Percentiles rank a stretch among this genome's conserved stretches.
Conservation (phyloP, 2,888 invertebrate species). For the Anaspis maculata region DNA sequence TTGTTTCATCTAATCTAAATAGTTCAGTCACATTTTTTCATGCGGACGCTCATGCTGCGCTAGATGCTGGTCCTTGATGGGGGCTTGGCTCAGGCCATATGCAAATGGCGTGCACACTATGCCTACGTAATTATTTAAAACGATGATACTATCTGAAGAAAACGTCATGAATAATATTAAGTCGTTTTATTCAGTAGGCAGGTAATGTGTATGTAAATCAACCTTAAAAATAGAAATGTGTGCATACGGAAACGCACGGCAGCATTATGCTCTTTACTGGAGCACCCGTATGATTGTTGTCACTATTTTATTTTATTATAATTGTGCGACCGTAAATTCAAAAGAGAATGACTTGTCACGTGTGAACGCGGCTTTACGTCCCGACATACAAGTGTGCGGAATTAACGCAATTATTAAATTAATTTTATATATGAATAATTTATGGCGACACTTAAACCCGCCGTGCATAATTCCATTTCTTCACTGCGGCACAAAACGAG, state of each 20-base stretch:
- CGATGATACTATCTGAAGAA: slow-evolving; percentile 9
- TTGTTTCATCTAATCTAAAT: no score
- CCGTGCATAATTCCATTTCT: no score
- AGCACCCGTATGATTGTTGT: no score
- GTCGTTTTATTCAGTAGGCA: slow-evolving; percentile 9
- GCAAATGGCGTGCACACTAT: no score
- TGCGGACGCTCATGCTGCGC: no score
- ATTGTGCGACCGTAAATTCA: slow-evolving; percentile 8
- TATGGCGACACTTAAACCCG: slow-evolving; percentile 1
- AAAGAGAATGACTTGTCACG: slow-evolving; percentile 6
- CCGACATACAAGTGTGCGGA: slow-evolving; percentile 3
- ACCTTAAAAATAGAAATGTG: slow-evolving; percentile 8
- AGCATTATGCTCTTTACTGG: slow-evolving; percentile 3
- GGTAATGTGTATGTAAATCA: slow-evolving; percentile 14
- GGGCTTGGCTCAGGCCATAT: no score
- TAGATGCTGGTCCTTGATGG: no score
- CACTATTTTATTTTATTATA: slow-evolving; percentile 8
- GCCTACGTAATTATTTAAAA: slow-evolving; percentile 11
- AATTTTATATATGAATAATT: slow-evolving; percentile 9
- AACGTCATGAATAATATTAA: slow-evolving; percentile 12
- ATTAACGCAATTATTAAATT: slow-evolving; percentile 10
- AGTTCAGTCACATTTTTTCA: no score
- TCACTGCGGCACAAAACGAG: no score
- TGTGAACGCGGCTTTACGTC: slow-evolving; percentile 1
- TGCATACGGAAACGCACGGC: slow-evolving; percentile 5